Conservation (phyloP, 2,888 invertebrate genomes). For the Buathra laborator region DNA sequence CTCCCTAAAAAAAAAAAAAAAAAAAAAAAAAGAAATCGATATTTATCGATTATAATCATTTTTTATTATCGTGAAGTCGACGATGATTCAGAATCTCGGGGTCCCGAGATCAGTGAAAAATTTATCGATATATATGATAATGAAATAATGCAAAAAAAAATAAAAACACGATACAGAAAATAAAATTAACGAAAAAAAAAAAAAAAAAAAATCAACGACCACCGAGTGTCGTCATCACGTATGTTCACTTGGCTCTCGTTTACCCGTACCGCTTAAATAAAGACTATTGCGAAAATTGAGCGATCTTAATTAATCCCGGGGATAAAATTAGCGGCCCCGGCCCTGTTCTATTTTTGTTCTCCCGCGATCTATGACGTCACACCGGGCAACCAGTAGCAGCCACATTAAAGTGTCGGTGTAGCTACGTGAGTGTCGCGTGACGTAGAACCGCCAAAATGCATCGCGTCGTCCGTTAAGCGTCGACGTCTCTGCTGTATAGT, state of each 20-base stretch:
- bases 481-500: conserved; percentile 46
- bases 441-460: conserved; percentile 77
- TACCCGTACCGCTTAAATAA: conserved; percentile 77
- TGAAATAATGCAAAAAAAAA: conserved; percentile 79
- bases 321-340: conserved; percentile 81
- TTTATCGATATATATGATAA: background rate
- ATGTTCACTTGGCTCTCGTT: conserved; percentile 67
- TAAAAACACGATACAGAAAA: background rate
- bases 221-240: conserved; percentile 19
- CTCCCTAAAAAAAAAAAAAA: conserved; percentile 87
- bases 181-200: conserved; percentile 78
- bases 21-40: conserved; percentile 41
- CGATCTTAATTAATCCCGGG: conserved; percentile 81
- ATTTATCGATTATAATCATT: conserved; percentile 33
- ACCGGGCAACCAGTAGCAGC: conserved; percentile 34
- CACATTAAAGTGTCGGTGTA: conserved; percentile 41
- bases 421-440: conserved; percentile 74
- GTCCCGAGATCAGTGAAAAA: background rate
- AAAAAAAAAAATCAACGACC: conserved; percentile 37
- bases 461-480: conserved; percentile 71
- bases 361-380: conserved; percentile 79
- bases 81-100: background rate
- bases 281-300: conserved; percentile 80
- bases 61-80: background rate
- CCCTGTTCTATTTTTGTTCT: conserved; percentile 80